Percentiles rank a stretch among this genome's conserved stretches.
These are phyloP conservation scores for Microcebus murinus DNA, from an alignment of 2,113 vertebrate genomes.

Conservation along the genomic window DNA sequence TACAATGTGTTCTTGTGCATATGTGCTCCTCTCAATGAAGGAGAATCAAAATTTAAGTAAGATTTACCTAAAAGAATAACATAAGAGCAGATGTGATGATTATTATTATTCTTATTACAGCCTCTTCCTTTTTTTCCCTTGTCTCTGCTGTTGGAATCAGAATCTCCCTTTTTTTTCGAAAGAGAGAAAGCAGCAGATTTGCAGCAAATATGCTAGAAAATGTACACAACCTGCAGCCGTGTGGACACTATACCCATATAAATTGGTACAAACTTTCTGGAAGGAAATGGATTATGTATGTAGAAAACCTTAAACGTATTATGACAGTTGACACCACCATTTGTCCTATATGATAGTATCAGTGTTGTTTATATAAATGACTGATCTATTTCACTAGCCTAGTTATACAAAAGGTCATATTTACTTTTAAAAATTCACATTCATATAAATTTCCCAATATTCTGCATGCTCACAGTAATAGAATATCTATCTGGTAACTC, in stretches of 20 bases:
- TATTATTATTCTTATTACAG: not conserved
- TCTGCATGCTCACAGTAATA: not conserved
- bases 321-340: not conserved
- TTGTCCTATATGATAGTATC: not conserved
- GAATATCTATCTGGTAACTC: not conserved
- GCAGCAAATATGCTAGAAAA: not conserved
- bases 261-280: not conserved
- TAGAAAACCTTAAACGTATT: not conserved
- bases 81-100: not conserved
- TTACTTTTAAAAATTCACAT: not conserved
- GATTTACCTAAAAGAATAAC: not conserved
- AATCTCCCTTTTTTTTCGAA: not conserved
- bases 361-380: not conserved
- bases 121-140: not conserved
- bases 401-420: not conserved
- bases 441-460: not conserved
- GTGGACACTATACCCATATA: no score
- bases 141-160: no score
- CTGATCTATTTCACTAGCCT: not conserved
- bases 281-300: not conserved
- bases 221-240: not conserved
- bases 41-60: not conserved
- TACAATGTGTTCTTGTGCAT: not conserved
- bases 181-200: not conserved
- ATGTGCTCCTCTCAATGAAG: not conserved